phyloP scores from a whole-genome alignment of 1,140 invertebrate species.

The Drosophila lacteicornis region DNA sequence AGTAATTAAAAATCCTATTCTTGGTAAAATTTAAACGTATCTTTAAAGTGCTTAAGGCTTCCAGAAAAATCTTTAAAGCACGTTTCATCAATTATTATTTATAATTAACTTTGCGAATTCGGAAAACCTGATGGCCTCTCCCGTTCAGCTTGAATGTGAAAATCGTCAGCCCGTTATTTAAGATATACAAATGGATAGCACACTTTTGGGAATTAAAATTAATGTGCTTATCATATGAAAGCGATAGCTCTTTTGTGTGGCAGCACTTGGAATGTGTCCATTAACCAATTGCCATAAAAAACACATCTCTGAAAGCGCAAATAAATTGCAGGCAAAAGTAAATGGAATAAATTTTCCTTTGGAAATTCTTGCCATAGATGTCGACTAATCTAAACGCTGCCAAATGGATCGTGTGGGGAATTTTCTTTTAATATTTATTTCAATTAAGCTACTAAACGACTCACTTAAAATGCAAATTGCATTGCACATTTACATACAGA shows the following conservation, averaged over 20 bases:
- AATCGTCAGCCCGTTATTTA: conserved; percentile 4
- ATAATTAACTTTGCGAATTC: neutral
- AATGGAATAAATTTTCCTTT: conserved; percentile 31
- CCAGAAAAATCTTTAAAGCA: neutral
- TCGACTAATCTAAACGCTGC: conserved; percentile 24
- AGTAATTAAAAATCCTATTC: too few species aligned
- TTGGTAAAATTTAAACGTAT: too few species aligned
- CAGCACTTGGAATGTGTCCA: conserved; percentile 10
- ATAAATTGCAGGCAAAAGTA: conserved; percentile 19
- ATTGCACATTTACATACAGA: conserved; percentile 61
- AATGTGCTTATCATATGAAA: neutral
- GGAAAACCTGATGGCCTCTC: neutral
- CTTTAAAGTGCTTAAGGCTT: neutral
- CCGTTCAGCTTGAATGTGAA: too few species aligned
- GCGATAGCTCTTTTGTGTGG: conserved; percentile 2
- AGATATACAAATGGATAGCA: neutral
- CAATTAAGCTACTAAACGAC: conserved; percentile 78
- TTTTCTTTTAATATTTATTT: conserved; percentile 67
- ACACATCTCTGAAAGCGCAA: conserved; percentile 9
- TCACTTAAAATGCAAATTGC: conserved; percentile 82
- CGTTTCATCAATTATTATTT: conserved; percentile 1
- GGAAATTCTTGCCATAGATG: neutral
- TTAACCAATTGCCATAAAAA: conserved; percentile 15
- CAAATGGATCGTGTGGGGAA: conserved; percentile 40
- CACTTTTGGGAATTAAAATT: conserved; percentile 1